These are phyloP conservation scores for Himalopsyche kuldschensis DNA, from an alignment of 2,888 invertebrate species.

Conservation along the genomic window DNA sequence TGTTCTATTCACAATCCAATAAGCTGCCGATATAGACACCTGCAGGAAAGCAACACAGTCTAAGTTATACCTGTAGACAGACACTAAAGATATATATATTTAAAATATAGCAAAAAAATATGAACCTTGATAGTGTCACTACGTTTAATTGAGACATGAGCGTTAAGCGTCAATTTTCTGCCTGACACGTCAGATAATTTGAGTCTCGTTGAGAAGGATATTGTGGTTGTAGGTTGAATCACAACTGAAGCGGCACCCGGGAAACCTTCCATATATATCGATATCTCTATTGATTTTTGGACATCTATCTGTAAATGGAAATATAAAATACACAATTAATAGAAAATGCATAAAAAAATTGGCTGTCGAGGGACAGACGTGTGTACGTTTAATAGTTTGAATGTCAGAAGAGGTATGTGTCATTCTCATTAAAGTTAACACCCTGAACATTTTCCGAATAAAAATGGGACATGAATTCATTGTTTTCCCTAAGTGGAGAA, in stretches of 20 bases:
- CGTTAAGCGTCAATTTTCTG: constrained; percentile 74
- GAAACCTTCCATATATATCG: constrained; percentile 83
- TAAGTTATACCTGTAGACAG: neutral
- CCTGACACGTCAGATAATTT: constrained; percentile 74
- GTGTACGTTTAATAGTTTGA: no score
- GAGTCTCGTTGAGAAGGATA: constrained; percentile 67
- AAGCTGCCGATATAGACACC: constrained; percentile 80
- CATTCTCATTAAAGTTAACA: no score
- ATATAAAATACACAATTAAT: constrained; percentile 13
- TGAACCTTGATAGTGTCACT: constrained; percentile 57
- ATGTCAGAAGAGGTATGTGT: no score
- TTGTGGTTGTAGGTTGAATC: constrained; percentile 51
- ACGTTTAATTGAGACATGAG: constrained; percentile 56
- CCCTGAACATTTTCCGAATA: no score
- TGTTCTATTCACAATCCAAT: constrained; percentile 95
- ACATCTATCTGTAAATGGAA: constrained; percentile 63
- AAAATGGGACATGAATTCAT: no score
- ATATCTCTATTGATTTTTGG: constrained; percentile 72
- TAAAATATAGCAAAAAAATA: neutral
- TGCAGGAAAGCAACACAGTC: constrained; percentile 43
- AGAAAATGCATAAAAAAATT: no score
- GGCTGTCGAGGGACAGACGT: no score
- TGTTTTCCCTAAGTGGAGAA: no score
- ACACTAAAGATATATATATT: neutral
- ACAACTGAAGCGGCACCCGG: constrained; percentile 68